These are phyloP conservation scores for Drosophila micromelanica DNA, from an alignment of 1,140 invertebrate species.

Conservation along the genomic window DNA sequence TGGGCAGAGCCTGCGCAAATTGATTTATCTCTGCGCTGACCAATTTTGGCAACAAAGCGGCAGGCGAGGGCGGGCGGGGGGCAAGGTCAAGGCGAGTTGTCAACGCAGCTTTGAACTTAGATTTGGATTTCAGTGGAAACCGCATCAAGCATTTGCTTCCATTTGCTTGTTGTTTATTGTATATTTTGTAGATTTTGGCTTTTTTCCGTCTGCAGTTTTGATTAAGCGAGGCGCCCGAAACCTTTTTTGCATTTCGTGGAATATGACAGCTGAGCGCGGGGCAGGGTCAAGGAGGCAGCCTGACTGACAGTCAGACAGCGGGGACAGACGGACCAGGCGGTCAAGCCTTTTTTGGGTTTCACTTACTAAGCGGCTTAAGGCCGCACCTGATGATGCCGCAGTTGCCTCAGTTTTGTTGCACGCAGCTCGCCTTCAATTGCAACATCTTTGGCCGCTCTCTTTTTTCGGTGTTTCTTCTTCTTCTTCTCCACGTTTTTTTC, in stretches of 20 bases:
- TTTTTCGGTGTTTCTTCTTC: not conserved
- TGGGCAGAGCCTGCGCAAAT: slow-evolving; percentile 29
- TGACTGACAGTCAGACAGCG: not conserved
- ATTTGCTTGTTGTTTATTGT: slow-evolving; percentile 4
- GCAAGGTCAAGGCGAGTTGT: slow-evolving; percentile 77
- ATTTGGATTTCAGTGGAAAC: slow-evolving; percentile 74
- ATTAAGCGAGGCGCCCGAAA: slow-evolving; percentile 68
- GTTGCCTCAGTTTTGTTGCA: not conserved
- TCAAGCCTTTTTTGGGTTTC: slow-evolving; percentile 63
- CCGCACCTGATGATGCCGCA: slow-evolving; percentile 65
- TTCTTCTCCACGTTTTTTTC: slow-evolving; percentile 4
- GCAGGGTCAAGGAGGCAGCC: not conserved
- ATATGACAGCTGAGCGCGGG: slow-evolving; percentile 64
- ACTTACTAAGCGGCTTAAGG: slow-evolving; percentile 76
- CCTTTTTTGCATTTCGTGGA: slow-evolving; percentile 77
- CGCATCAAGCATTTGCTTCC: slow-evolving; percentile 34
- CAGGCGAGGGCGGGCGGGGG: not conserved
- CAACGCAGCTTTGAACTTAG: slow-evolving; percentile 69
- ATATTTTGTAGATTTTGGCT: slow-evolving; percentile 5
- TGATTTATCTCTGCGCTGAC: slow-evolving; percentile 74
- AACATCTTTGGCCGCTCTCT: slow-evolving; percentile 26
- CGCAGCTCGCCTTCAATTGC: slow-evolving; percentile 18
- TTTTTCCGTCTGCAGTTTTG: slow-evolving; percentile 67
- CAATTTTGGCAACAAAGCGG: slow-evolving; percentile 57
- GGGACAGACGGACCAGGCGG: slow-evolving; percentile 46